Percentiles rank a stretch among this genome's conserved stretches.
Conservation (phyloP, 2,888 invertebrate species). For the Perizoma flavofasciatum region DNA sequence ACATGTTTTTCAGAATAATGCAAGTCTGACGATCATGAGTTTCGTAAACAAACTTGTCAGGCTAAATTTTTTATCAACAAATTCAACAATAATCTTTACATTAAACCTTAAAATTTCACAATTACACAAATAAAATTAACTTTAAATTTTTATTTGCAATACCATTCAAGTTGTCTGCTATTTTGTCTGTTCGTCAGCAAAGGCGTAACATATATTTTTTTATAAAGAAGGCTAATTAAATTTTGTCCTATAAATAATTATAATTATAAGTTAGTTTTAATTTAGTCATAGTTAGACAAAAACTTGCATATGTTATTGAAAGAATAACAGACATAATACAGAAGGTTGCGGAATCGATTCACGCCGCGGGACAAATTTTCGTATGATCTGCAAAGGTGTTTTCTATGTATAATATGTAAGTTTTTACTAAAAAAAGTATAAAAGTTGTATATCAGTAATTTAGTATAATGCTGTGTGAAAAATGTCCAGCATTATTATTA, state of each 20-base stretch:
- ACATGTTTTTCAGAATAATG: background rate
- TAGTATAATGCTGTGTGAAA: too few relatives aligned
- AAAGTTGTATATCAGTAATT: too few relatives aligned
- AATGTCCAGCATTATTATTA: too few relatives aligned
- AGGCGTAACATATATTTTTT: background rate
- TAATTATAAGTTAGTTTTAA: too few relatives aligned
- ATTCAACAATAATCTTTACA: conserved; percentile 29
- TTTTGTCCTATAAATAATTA: background rate
- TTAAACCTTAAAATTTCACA: conserved; percentile 26
- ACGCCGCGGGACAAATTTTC: too few relatives aligned
- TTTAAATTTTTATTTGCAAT: conserved; percentile 10
- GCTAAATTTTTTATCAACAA: conserved; percentile 15
- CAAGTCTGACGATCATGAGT: conserved; percentile 17
- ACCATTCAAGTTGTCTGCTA: background rate
- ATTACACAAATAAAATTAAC: conserved; percentile 20
- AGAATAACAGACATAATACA: too few relatives aligned
- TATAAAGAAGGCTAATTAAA: background rate
- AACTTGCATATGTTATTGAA: too few relatives aligned
- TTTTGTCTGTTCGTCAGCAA: background rate
- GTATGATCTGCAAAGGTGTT: too few relatives aligned
- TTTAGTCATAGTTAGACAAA: background rate
- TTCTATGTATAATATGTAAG: too few relatives aligned
- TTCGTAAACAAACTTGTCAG: conserved; percentile 11
- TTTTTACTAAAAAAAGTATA: too few relatives aligned
- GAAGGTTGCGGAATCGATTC: too few relatives aligned